These are phyloP conservation scores for Porphyrio hochstetteri DNA, from an alignment of 2,113 vertebrate species.

Conservation along the genomic window DNA sequence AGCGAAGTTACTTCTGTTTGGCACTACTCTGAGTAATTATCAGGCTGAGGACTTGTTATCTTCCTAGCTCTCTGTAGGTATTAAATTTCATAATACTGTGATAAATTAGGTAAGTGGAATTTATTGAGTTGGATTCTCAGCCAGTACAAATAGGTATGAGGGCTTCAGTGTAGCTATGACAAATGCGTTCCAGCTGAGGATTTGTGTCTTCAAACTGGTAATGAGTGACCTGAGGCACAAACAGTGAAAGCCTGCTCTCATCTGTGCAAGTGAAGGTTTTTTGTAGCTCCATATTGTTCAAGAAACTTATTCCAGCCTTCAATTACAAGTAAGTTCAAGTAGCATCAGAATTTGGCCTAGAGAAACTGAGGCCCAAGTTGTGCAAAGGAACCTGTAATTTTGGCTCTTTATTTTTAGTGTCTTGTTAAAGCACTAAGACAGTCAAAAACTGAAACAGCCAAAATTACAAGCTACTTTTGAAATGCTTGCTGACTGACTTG, in stretches of 20 bases:
- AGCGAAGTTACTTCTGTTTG: not conserved
- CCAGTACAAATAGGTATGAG: not conserved
- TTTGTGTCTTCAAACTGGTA: not conserved
- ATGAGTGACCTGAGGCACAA: not conserved
- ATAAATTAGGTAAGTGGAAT: not conserved
- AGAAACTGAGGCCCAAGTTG: slow-evolving; percentile 42
- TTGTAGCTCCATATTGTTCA: not conserved
- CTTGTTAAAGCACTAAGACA: not conserved
- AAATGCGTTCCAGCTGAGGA: not conserved
- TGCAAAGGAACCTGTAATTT: slow-evolving; percentile 48
- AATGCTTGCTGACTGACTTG: not conserved
- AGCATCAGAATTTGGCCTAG: not conserved
- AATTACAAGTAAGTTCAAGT: not conserved
- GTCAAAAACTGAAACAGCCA: not conserved
- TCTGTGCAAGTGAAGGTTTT: not conserved
- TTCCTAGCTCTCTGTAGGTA: not conserved
- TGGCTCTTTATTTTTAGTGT: slow-evolving; percentile 58
- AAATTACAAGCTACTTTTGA: slow-evolving; percentile 56
- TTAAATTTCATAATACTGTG: not conserved
- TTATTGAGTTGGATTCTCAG: not conserved
- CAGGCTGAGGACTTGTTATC: not conserved
- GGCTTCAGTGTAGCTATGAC: not conserved
- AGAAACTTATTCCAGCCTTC: not conserved
- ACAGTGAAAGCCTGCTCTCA: not conserved
- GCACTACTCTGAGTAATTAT: not conserved